These are phyloP conservation scores for Dryobota labecula DNA, from an alignment of 2,888 invertebrate genomes.

Conservation along the genomic window DNA sequence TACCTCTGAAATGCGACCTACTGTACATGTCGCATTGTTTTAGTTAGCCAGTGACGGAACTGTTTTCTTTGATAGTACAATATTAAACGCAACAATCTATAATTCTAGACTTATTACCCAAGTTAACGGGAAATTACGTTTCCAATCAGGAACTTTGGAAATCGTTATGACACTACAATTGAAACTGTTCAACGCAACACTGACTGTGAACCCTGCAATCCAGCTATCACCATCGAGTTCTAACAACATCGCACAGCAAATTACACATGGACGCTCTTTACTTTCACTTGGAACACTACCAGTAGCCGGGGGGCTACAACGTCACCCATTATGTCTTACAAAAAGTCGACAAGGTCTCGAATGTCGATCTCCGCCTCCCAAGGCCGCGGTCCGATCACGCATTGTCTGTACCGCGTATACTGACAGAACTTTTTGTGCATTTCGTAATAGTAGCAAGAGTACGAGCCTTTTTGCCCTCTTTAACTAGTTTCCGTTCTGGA, in stretches of 20 bases:
- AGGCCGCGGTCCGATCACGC: slow-evolving; percentile 75
- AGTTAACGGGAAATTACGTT: slow-evolving; percentile 29
- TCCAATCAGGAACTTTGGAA: slow-evolving; percentile 37
- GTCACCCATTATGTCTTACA: slow-evolving; percentile 69
- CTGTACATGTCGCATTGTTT: neutral
- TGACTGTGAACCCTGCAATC: slow-evolving; percentile 58
- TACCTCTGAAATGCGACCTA: neutral
- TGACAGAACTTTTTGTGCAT: slow-evolving; percentile 63
- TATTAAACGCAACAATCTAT: neutral
- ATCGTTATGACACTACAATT: slow-evolving; percentile 37
- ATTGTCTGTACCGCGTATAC: slow-evolving; percentile 71
- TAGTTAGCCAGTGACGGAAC: neutral
- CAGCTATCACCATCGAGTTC: slow-evolving; percentile 37
- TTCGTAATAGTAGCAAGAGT: slow-evolving; percentile 63
- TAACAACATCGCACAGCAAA: slow-evolving; percentile 59
- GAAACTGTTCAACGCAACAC: slow-evolving; percentile 43
- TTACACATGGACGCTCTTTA: slow-evolving; percentile 61
- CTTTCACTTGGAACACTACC: slow-evolving; percentile 68
- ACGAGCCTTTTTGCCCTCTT: slow-evolving; percentile 32
- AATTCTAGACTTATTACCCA: slow-evolving; percentile 5
- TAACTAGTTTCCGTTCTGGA: slow-evolving; percentile 42
- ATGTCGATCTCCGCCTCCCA: slow-evolving; percentile 72
- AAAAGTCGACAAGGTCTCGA: slow-evolving; percentile 77
- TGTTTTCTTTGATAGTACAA: neutral
- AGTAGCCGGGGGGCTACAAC: slow-evolving; percentile 58